Conservation (phyloP, 92 coral and sea anemone genomes). For the Hydrozoanthus gracilis region DNA sequence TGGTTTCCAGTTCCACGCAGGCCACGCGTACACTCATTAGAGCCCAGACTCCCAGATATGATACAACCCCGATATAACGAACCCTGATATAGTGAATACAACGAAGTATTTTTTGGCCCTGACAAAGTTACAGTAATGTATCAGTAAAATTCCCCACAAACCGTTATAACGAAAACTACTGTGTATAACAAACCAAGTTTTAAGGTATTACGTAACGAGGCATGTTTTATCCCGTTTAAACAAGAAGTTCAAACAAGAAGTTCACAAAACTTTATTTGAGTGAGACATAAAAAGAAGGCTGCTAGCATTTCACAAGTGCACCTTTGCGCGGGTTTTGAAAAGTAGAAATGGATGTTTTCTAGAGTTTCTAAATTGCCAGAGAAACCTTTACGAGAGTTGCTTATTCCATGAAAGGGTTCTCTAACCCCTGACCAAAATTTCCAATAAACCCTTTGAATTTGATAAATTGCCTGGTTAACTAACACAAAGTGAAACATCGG, state of each 20-base stretch:
- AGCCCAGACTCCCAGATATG: constrained; percentile 4
- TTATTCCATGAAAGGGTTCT: constrained; percentile 29
- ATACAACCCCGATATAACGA: too few relatives aligned
- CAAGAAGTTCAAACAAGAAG: too few relatives aligned
- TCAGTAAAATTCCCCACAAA: constrained; percentile 1
- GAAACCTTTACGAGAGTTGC: too few relatives aligned
- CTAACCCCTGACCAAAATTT: constrained; percentile 19
- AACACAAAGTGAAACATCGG: too few relatives aligned
- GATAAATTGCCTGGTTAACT: too few relatives aligned
- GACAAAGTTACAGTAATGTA: too few relatives aligned
- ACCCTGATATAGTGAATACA: too few relatives aligned
- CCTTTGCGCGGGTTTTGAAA: constrained; percentile 21
- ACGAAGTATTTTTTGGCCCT: too few relatives aligned
- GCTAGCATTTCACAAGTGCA: not conserved
- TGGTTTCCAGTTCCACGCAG: constrained; percentile 7
- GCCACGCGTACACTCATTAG: too few relatives aligned
- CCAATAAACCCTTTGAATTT: constrained; percentile 16
- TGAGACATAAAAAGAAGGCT: constrained; percentile 6
- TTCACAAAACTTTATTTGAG: not conserved
- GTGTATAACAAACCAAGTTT: constrained; percentile 10
- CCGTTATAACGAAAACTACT: constrained; percentile 3
- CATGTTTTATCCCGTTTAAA: not conserved
- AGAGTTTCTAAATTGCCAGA: constrained; percentile 22
- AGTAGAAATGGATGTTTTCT: constrained; percentile 22
- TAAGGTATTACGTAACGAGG: constrained; percentile 11